Base-by-base conservation (phyloP, 1,140 invertebrate genomes). In the Hirudo medicinalis region DNA sequence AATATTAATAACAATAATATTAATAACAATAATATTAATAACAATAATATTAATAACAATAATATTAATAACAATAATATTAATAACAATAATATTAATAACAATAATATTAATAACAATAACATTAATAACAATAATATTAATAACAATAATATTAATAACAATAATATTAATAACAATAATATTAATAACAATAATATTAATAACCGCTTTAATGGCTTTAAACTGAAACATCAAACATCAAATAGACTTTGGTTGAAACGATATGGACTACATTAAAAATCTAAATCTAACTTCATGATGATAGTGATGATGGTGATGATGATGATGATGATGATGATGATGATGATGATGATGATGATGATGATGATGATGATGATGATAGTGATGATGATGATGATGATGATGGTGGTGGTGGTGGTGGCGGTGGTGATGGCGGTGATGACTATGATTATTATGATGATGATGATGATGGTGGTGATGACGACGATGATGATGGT, bases 401-500 rank as follows among this genome's bases (percentile, higher is more conserved):
- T 36, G 32, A 36, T 36, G 32, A 36, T 36, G 32, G 6, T 6
- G 32, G 2, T 36, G 32, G 6, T 36, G 32, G 6, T 36, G 32
- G 32, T 36, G 32, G 6, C n/a, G n/a, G n/a, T n/a, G n/a, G n/a
- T n/a, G n/a, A n/a, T n/a, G n/a, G n/a, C n/a, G n/a, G n/a, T n/a
- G n/a, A n/a, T n/a, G n/a, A n/a, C n/a, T n/a, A n/a, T n/a, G n/a
- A n/a, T n/a, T n/a, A n/a, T n/a, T n/a, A n/a, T n/a, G n/a, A n/a
- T n/a, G n/a, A n/a, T n/a, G n/a, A n/a, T 40, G 4, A 60, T 60
- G 55, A 27, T 60, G 55, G 15, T 60, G 55, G 55, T 60, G 55
- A 60, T 60, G 27, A 60, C 15, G 55, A 60, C 15, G 55, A 60
- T 60, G 4, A 60, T 60, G 27, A 60, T 60, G 15, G 15, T 60